Evolutionary conservation across 2,888 invertebrate genomes (phyloP), one percentile per base, ranked within the genome.

Genomic region (Craniophora ligustri): DNA sequence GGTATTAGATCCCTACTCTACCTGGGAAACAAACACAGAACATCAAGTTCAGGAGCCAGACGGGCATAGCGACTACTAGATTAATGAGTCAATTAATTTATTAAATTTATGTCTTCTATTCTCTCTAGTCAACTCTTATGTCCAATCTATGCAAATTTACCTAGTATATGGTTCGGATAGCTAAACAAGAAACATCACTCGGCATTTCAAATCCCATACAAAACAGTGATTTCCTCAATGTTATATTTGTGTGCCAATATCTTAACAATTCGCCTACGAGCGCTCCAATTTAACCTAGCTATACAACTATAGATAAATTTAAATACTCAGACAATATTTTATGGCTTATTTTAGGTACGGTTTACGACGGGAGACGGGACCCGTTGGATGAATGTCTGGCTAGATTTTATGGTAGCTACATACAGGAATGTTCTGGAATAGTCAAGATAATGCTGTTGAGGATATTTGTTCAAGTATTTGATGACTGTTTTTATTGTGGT

Each of bases 321-420:
- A 91, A 91, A 91, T 91, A 90, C 86, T 75, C 86, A 84, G 88
- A 91, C 91, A 89, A 91, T 92, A 92, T 92, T 92, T 92, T 91
- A 92, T 91, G 80, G 86, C 85, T 89, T 92, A 92, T 92, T 91
- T 91, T 89, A 91, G 89, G 83, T 86, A 86, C 87, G 85, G 87
- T 92, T 92, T 92, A 92, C 90, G 92, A 91, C 81, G 69, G 73
- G 75, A 89, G 91, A 89, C 91, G 91, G 75, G 87, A 78, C 79
- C 68, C 78, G 75, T 75, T 81, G 86, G 85, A 81, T 84, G 84
- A 78, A 79, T 84, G 87, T 89, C 91, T 88, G 88, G 84, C 88
- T 88, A 88, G 88, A 86, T 89, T 91, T 91, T 91, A 91, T 83
- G 82, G 73, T 72, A 75, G 75, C 79, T 61, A 54, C 67, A 55